phyloP scores from a whole-genome alignment of 2,113 vertebrate species.

The Regulus satrapa region DNA sequence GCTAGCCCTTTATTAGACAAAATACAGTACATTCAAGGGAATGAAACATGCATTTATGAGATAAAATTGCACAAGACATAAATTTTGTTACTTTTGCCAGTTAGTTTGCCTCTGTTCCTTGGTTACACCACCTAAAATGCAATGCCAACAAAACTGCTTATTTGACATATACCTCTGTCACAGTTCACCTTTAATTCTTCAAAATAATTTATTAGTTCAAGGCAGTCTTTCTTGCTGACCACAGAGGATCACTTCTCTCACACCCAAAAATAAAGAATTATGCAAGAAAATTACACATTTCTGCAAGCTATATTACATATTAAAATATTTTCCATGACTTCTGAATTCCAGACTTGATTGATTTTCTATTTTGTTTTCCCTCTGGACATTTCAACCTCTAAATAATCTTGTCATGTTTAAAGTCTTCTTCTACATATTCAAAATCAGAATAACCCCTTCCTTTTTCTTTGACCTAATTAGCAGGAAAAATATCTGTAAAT shows the following conservation, averaged over 20 bases:
- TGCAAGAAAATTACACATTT: not conserved
- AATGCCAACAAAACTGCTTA: not conserved
- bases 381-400: not conserved
- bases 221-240: not conserved
- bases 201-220: not conserved
- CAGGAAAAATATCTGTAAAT: not conserved
- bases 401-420: not conserved
- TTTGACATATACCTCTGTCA: not conserved
- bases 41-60: not conserved
- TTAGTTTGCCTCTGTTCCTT: not conserved
- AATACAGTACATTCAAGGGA: not conserved
- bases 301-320: not conserved
- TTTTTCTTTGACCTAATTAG: not conserved
- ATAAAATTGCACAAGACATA: not conserved
- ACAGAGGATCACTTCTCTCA: not conserved
- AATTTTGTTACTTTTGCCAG: rapidly evolving
- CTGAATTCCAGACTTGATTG: not conserved
- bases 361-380: not conserved
- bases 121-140: not conserved
- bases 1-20: not conserved
- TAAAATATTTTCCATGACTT: not conserved
- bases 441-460: not conserved
- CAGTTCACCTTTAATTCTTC: not conserved
- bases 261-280: not conserved
- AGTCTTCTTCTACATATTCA: not conserved